A percentile compares a stretch with the other conserved stretches of the same genome.
Conservation (phyloP, 2,113 vertebrate species). For the human region DNA sequence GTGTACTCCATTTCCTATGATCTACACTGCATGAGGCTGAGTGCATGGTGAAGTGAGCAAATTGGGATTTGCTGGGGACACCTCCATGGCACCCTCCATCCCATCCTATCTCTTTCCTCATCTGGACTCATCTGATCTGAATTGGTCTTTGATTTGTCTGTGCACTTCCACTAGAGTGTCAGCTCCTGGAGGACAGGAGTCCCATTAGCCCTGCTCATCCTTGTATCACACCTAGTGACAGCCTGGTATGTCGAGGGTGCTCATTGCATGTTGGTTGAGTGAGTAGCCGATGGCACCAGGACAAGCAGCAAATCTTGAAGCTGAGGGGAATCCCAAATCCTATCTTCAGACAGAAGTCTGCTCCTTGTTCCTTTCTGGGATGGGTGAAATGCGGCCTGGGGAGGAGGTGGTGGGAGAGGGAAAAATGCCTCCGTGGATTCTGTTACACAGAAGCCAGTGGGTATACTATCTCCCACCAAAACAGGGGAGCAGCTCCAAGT, state of each 20-base stretch:
- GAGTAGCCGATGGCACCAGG: background rate
- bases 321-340: too few relatives aligned
- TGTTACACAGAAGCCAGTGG: background rate
- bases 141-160: background rate
- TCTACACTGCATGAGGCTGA: slow-evolving; percentile 90
- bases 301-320: background rate
- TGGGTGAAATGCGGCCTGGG: background rate
- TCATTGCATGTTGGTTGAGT: background rate
- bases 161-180: background rate
- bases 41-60: slow-evolving; percentile 80
- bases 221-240: background rate
- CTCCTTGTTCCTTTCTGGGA: background rate
- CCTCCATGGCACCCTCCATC: background rate
- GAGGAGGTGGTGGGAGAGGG: background rate
- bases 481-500: background rate
- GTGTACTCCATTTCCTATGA: slow-evolving; percentile 92
- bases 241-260: background rate
- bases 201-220: too few relatives aligned
- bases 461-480: background rate
- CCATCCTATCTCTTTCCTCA: background rate
- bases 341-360: background rate
- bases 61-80: too few relatives aligned
- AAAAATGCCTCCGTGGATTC: background rate
- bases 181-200: background rate
- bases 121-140: rapidly evolving